These are phyloP conservation scores for Sipha flava DNA, from an alignment of 1,140 invertebrate species.

Conservation along the genomic window DNA sequence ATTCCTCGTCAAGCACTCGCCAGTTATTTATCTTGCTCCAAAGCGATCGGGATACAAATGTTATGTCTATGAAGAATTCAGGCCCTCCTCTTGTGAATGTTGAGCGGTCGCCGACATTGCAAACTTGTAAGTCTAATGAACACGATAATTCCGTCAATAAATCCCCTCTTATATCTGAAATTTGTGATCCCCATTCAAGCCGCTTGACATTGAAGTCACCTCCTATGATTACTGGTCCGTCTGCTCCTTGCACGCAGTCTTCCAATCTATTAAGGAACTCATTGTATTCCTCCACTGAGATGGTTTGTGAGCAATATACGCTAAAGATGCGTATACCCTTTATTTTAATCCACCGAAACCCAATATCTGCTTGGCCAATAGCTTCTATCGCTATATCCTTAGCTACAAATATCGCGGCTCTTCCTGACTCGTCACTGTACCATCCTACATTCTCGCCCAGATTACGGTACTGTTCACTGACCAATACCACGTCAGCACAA, in stretches of 20 bases:
- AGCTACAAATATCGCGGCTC: not conserved
- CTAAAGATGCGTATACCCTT: not conserved
- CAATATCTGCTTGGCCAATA: not conserved
- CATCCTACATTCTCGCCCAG: not conserved
- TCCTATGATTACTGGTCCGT: not conserved
- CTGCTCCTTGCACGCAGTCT: not conserved
- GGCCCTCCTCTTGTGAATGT: not conserved
- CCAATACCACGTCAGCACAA: not conserved
- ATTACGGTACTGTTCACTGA: not conserved
- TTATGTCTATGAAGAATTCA: not conserved
- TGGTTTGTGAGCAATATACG: not conserved
- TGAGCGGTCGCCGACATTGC: not conserved
- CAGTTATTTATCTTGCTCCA: not conserved
- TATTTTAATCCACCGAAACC: not conserved
- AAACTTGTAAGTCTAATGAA: not conserved
- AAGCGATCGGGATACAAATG: not conserved
- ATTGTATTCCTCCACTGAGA: not conserved
- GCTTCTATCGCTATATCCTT: not conserved
- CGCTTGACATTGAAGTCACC: not conserved
- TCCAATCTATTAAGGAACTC: not conserved
- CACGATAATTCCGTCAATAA: not conserved
- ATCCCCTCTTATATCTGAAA: not conserved
- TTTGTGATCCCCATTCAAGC: not conserved
- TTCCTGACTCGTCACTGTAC: not conserved
- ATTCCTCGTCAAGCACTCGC: not conserved